Percentiles rank a stretch among this genome's conserved stretches.
These are phyloP conservation scores for Agrochola macilenta DNA, from an alignment of 2,888 invertebrate genomes.

Conservation along the genomic window DNA sequence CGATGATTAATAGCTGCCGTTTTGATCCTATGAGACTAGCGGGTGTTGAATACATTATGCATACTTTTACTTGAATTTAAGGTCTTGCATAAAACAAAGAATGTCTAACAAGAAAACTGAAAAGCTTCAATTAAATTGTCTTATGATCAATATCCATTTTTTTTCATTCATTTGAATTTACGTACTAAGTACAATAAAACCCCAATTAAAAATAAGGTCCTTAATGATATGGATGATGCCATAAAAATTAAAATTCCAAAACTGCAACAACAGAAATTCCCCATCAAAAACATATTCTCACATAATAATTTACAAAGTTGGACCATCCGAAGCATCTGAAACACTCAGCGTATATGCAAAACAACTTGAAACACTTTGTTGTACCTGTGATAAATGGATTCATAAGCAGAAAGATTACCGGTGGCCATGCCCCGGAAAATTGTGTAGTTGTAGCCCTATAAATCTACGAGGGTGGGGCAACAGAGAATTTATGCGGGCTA, in stretches of 20 bases:
- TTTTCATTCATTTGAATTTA: neutral
- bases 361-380: constrained; percentile 63
- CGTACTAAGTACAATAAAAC: neutral
- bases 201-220: neutral
- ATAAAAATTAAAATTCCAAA: neutral
- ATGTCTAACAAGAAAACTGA: neutral
- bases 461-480: constrained; percentile 57
- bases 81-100: neutral
- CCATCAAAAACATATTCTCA: constrained; percentile 20
- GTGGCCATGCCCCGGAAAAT: constrained; percentile 62
- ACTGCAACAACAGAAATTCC: neutral
- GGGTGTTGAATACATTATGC: constrained; percentile 13
- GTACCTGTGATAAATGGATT: constrained; percentile 72
- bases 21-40: constrained; percentile 20
- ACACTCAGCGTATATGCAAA: constrained; percentile 58
- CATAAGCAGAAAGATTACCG: constrained; percentile 67
- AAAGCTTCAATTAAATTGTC: neutral
- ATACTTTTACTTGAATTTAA: neutral
- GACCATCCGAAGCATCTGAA: constrained; percentile 57
- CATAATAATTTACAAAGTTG: constrained; percentile 48
- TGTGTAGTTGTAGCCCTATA: constrained; percentile 63
- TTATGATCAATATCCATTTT: neutral
- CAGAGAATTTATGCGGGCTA: constrained; percentile 59
- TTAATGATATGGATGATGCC: neutral
- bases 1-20: constrained; percentile 67